phyloP scores from a whole-genome alignment of 2,888 invertebrate species.

The Drosophila pseudotakahashii region DNA sequence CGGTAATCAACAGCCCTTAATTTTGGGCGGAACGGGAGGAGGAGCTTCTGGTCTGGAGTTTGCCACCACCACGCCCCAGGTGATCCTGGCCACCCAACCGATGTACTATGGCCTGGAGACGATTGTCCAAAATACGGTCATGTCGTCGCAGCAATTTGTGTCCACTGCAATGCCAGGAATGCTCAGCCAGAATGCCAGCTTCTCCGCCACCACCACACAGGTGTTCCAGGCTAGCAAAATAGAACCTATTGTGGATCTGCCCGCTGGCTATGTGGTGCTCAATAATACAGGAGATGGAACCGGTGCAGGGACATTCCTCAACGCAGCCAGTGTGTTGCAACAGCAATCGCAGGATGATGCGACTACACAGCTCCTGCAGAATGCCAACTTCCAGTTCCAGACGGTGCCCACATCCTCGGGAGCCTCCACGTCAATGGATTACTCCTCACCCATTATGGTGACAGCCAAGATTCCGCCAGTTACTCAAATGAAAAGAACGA shows the following conservation, averaged over 20 bases:
- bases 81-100: slow-evolving; percentile 88
- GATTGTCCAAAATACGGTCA: slow-evolving; percentile 94
- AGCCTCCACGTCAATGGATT: slow-evolving; percentile 46
- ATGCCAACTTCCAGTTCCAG: slow-evolving; percentile 67
- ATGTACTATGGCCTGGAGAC: slow-evolving; percentile 94
- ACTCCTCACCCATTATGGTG: slow-evolving; percentile 57
- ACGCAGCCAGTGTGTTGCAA: slow-evolving; percentile 65
- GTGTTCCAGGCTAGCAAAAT: slow-evolving; percentile 91
- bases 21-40: slow-evolving; percentile 63
- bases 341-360: slow-evolving; percentile 64
- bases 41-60: slow-evolving; percentile 72
- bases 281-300: slow-evolving; percentile 86
- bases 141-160: slow-evolving; percentile 94
- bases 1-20: slow-evolving; percentile 70
- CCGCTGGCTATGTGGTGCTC: slow-evolving; percentile 89
- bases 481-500: slow-evolving; percentile 69
- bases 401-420: slow-evolving; percentile 43
- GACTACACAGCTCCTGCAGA: slow-evolving; percentile 57
- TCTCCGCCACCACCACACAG: slow-evolving; percentile 91
- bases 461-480: slow-evolving; percentile 74
- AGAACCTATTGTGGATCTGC: slow-evolving; percentile 91
- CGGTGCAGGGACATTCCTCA: slow-evolving; percentile 51
- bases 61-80: slow-evolving; percentile 82
- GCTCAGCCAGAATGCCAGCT: slow-evolving; percentile 92
- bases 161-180: slow-evolving; percentile 92